These are phyloP conservation scores for Catocala nupta DNA, from an alignment of 2,888 invertebrate species.

Conservation along the genomic window DNA sequence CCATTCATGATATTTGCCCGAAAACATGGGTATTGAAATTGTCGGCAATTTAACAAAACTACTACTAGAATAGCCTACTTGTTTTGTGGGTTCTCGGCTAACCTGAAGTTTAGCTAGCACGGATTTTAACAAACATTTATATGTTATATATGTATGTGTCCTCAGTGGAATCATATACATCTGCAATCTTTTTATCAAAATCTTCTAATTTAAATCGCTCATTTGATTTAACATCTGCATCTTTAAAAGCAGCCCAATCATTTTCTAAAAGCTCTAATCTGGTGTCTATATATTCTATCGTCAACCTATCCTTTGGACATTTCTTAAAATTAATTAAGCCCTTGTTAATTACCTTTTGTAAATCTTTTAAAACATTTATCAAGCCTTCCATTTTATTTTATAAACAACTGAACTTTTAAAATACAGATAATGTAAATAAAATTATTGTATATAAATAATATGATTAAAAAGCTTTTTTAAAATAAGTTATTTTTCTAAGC, in stretches of 20 bases:
- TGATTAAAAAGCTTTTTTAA: too few relatives aligned
- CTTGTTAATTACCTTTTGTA: too few relatives aligned
- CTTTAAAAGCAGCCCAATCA: constrained; percentile 7
- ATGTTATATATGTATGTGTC: constrained; percentile 6
- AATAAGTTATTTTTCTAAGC: too few relatives aligned
- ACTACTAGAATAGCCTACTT: not conserved
- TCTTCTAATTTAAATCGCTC: not conserved
- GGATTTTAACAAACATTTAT: constrained; percentile 7
- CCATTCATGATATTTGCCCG: too few relatives aligned
- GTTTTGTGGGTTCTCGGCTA: not conserved
- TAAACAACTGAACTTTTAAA: too few relatives aligned
- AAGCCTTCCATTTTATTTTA: too few relatives aligned
- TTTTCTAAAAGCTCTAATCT: constrained; percentile 7
- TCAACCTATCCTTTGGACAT: too few relatives aligned
- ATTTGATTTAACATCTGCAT: not conserved
- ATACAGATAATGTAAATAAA: too few relatives aligned
- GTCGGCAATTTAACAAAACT: constrained; percentile 1
- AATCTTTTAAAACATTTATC: too few relatives aligned
- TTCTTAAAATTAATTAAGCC: too few relatives aligned
- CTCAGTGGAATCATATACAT: constrained; percentile 7
- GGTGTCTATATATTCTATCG: not conserved
- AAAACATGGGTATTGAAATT: constrained; percentile 9
- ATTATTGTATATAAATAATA: too few relatives aligned
- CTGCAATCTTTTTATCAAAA: not conserved
- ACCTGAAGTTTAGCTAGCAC: not conserved